Evolutionary conservation across 2,888 invertebrate genomes (phyloP).

Genomic region (Druceiella hillmani): DNA sequence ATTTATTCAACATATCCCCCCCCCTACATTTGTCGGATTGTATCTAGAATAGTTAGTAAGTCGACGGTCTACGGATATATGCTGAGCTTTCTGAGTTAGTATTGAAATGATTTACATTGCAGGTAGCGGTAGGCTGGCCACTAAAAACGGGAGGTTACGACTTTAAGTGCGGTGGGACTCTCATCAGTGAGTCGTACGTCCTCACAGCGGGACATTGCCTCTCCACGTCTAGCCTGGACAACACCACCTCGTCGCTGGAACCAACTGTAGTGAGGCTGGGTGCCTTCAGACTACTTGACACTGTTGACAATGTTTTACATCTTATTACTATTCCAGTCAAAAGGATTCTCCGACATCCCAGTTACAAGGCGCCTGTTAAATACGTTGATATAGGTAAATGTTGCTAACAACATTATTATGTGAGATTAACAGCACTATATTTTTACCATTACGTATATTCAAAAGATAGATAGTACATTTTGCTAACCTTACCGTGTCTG

Average conservation of each 20-base stretch:
- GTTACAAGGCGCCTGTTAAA: slow-evolving; percentile 45
- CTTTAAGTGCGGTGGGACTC: slow-evolving; percentile 61
- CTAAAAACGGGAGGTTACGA: slow-evolving; percentile 30
- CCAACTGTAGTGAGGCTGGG: slow-evolving; percentile 53
- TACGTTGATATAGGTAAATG: slow-evolving; percentile 70
- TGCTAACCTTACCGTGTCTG: too few relatives aligned
- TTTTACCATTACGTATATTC: too few relatives aligned
- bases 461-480: too few relatives aligned
- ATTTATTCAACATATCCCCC: too few relatives aligned
- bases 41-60: too few relatives aligned
- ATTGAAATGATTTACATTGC: too few relatives aligned
- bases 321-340: slow-evolving; percentile 43
- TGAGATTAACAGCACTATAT: too few relatives aligned
- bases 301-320: slow-evolving; percentile 41
- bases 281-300: slow-evolving; percentile 48
- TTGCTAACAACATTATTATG: too few relatives aligned
- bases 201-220: slow-evolving; percentile 62
- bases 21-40: too few relatives aligned
- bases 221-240: slow-evolving; percentile 29
- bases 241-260: slow-evolving; percentile 27
- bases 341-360: slow-evolving; percentile 46
- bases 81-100: too few relatives aligned
- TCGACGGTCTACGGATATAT: too few relatives aligned
- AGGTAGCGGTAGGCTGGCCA: slow-evolving; percentile 39
- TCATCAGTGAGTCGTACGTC: slow-evolving; percentile 58